phyloP scores from a whole-genome alignment of 2,113 vertebrate species.

The Ictalurus furcatus region DNA sequence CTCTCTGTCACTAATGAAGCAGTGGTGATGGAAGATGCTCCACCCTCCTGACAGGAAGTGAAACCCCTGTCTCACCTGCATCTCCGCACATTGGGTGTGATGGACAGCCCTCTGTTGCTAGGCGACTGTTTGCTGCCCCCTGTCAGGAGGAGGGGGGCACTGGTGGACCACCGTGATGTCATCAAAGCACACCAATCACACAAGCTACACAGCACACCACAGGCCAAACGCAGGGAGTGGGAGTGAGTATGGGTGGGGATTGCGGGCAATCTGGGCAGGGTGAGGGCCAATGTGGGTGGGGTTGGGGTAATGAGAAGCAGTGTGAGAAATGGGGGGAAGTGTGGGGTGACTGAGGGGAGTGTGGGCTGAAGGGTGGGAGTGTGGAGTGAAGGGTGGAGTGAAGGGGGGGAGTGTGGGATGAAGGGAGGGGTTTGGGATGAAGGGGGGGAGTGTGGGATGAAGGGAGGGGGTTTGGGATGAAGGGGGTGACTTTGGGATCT shows the following conservation, averaged over 20 bases:
- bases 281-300: not conserved
- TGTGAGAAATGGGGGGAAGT: too few species aligned
- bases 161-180: slow-evolving; percentile 84
- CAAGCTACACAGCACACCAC: slow-evolving; percentile 83
- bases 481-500: too few species aligned
- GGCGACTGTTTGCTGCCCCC: slow-evolving; percentile 61
- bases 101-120: slow-evolving; percentile 57
- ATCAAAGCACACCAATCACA: slow-evolving; percentile 86
- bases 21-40: slow-evolving; percentile 56
- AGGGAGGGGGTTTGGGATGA: too few species aligned
- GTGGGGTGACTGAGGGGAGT: not conserved
- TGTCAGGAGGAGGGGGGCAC: slow-evolving; percentile 75
- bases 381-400: too few species aligned
- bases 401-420: not conserved
- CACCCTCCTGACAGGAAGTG: slow-evolving; percentile 62
- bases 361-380: not conserved
- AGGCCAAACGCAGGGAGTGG: slow-evolving; percentile 85
- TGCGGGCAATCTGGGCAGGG: not conserved
- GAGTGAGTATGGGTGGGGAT: slow-evolving; percentile 78
- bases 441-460: too few species aligned
- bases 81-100: not conserved
- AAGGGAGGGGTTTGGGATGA: too few species aligned
- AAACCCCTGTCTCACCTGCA: not conserved
- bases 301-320: not conserved
- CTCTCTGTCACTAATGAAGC: slow-evolving; percentile 63